Conservation (phyloP, 1,140 invertebrate genomes). For the Zaprionus camerounensis region DNA sequence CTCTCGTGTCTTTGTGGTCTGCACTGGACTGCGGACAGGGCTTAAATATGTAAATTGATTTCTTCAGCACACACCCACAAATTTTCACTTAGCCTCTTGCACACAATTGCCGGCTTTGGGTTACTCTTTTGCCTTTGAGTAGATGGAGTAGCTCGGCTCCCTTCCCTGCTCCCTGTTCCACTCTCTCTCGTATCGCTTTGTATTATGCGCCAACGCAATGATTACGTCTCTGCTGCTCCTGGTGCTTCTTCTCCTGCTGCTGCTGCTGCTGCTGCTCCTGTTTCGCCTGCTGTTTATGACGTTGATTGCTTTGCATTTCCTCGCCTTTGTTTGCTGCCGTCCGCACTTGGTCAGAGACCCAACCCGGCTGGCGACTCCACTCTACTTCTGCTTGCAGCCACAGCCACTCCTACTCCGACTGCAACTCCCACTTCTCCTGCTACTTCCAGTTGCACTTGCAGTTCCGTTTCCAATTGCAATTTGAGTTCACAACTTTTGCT, state of each 20-base stretch:
- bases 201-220: constrained; percentile 10
- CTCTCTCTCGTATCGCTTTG: not conserved
- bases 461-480: constrained; percentile 21
- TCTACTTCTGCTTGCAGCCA: not conserved
- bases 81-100: constrained; percentile 32
- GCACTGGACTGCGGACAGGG: constrained; percentile 2
- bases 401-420: constrained; percentile 9
- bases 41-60: constrained; percentile 80
- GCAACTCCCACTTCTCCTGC: not conserved
- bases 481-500: constrained; percentile 21
- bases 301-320: constrained; percentile 79
- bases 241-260: not conserved
- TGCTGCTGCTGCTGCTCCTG: not conserved
- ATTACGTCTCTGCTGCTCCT: constrained; percentile 14
- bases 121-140: constrained; percentile 9
- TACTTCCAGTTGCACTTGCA: not conserved
- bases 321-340: constrained; percentile 57
- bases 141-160: not conserved
- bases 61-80: constrained; percentile 53
- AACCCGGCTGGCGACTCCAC: too few relatives aligned
- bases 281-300: constrained; percentile 53
- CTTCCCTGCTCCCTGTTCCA: constrained; percentile 17
- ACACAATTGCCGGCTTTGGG: constrained; percentile 17
- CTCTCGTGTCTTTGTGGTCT: not conserved
- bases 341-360: constrained; percentile 1